Evolutionary conservation across 2,797 vertebrate species (phyloP).

Genomic region (Bryconaethiops microstoma): DNA sequence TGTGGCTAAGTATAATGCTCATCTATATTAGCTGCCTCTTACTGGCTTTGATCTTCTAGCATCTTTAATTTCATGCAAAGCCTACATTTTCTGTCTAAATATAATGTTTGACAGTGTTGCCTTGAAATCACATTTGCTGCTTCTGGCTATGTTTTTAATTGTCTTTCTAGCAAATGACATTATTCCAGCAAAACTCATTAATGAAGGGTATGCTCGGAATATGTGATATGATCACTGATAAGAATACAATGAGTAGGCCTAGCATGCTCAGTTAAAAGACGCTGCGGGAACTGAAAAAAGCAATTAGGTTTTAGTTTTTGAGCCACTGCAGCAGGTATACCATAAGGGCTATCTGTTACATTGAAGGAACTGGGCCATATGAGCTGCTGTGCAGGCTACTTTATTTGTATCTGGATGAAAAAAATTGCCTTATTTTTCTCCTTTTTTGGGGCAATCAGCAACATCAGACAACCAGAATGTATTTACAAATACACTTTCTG

Average conservation of each 20-base stretch:
- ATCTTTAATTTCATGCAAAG: background rate
- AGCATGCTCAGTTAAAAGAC: background rate
- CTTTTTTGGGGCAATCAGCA: background rate
- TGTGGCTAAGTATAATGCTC: too few species aligned
- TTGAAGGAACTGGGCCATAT: background rate
- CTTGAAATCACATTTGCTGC: background rate
- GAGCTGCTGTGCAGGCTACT: background rate
- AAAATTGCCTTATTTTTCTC: background rate
- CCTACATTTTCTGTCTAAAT: background rate
- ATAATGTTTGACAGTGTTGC: background rate
- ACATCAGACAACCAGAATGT: background rate
- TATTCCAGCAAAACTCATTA: slow-evolving; percentile 3
- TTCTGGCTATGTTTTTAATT: background rate
- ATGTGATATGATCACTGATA: background rate
- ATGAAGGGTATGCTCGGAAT: background rate
- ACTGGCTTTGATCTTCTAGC: background rate
- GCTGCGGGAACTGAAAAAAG: background rate
- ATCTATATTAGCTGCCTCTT: too few species aligned
- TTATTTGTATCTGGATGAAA: background rate
- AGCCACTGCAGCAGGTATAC: background rate
- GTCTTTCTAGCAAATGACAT: background rate
- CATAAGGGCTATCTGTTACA: background rate
- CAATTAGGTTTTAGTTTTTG: background rate
- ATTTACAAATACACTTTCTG: background rate
- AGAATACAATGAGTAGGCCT: background rate